Evolutionary conservation across 2,888 invertebrate genomes (phyloP).

Genomic region (Coenonympha glycerion): DNA sequence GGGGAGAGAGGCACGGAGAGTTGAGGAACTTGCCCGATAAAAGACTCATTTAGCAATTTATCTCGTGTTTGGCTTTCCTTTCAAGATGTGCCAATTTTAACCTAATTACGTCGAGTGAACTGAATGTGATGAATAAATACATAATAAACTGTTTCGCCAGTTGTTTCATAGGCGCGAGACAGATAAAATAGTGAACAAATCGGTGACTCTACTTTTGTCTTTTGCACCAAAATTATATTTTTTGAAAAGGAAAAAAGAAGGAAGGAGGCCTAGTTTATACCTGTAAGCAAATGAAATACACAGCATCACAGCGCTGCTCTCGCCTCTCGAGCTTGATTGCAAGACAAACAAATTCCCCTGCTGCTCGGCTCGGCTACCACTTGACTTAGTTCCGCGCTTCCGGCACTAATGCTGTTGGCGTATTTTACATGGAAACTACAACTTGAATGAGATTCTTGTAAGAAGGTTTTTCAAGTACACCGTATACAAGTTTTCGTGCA

Average conservation of each 20-base stretch:
- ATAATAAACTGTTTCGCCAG: too few relatives aligned
- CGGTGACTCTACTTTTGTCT: too few relatives aligned
- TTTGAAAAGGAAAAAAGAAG: neutral
- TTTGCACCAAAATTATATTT: neutral
- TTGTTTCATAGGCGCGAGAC: too few relatives aligned
- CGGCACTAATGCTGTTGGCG: neutral
- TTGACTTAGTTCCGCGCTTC: slow-evolving; percentile 3
- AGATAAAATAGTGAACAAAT: too few relatives aligned
- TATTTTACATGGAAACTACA: neutral
- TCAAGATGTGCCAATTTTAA: too few relatives aligned
- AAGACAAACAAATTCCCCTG: slow-evolving; percentile 6
- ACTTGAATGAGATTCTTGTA: too few relatives aligned
- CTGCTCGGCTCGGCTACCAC: neutral
- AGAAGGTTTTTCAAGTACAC: neutral
- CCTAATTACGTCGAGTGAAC: too few relatives aligned
- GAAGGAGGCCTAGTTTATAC: neutral
- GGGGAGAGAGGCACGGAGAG: neutral
- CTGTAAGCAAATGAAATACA: neutral
- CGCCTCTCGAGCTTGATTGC: slow-evolving; percentile 1
- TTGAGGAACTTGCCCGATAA: neutral
- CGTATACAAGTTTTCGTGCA: neutral
- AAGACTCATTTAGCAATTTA: neutral
- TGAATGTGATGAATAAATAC: too few relatives aligned
- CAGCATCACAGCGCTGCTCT: neutral
- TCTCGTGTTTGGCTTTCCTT: neutral